Base-by-base conservation (phyloP, 2,797 vertebrate genomes). In the Setipinna tenuifilis region DNA sequence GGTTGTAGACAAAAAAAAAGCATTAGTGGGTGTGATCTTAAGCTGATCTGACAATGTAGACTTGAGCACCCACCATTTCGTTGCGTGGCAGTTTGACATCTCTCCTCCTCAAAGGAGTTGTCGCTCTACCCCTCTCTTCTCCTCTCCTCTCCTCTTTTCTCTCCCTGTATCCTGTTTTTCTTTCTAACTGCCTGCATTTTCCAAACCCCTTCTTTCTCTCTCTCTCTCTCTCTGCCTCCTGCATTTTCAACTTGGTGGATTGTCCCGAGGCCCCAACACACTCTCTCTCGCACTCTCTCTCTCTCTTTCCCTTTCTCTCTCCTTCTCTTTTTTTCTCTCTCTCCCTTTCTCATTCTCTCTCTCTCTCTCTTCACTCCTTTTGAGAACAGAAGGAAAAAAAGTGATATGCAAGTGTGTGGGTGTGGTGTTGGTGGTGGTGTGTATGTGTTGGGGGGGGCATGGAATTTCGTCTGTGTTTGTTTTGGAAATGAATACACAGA, bases 381-480 rank as follows among this genome's bases (percentile, higher is more conserved):
- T 78, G 31, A 78, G 71, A 78, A 78, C 71, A 78, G 71, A 78
- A 78, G 71, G 71, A 21, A 78, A 78, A 71, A 78, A 78, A 78
- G 35, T 78, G 71, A 78, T 78, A 44, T 78, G 71, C 17, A 41
- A 41, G 71, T 9, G 71, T 44, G 71, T 78, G 50, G 50, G 50
- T 54, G 50, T 54, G 50, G 50, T 54, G 50, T 54, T 54, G 50
- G 50, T 54, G 50, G 50, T 9, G 50, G 50, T 54, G 50, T 68
- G 71, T 9, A 31, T 41, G 71, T 44, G 71, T 12, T 78, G 17
- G 89, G 90, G 91, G 86, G 90, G 91, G 91, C 88, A 89, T 84
- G 93, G 94, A 95, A 95, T 94, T 95, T 90, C 88, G 87, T 93
- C 94, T 93, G 88, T 94, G 94, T 95, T 95, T 95, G 93, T 94